These are phyloP conservation scores for Pagetopsis macropterus DNA, from an alignment of 2,797 vertebrate species.

Conservation along the genomic window DNA sequence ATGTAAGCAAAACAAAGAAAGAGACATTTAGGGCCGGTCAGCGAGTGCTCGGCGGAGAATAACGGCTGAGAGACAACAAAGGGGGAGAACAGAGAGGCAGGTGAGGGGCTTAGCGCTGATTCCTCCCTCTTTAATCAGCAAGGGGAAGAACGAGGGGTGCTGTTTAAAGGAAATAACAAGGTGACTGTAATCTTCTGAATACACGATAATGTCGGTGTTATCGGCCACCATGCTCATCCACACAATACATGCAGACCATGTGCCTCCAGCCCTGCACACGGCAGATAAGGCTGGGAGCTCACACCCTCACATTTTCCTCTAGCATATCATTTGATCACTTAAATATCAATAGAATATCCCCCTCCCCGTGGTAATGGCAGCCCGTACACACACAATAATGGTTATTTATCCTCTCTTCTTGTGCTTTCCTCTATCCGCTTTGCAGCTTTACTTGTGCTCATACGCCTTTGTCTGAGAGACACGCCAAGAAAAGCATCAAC, in stretches of 20 bases:
- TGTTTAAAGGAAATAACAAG: slow-evolving; percentile 73
- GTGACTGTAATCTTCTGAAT: slow-evolving; percentile 59
- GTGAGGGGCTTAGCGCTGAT: slow-evolving; percentile 56
- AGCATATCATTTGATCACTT: slow-evolving; percentile 20
- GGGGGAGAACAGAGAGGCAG: slow-evolving; percentile 52
- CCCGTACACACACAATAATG: background rate
- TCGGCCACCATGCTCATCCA: slow-evolving; percentile 23
- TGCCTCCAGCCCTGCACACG: slow-evolving; percentile 15
- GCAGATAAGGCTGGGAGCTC: slow-evolving; percentile 17
- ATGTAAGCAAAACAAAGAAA: slow-evolving; percentile 58
- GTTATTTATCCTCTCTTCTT: slow-evolving; percentile 18
- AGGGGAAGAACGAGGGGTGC: slow-evolving; percentile 49
- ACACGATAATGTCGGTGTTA: slow-evolving; percentile 41
- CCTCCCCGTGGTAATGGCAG: slow-evolving; percentile 13
- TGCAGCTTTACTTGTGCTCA: slow-evolving; percentile 52
- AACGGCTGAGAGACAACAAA: slow-evolving; percentile 36
- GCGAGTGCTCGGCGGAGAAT: slow-evolving; percentile 39
- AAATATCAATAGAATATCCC: slow-evolving; percentile 14
- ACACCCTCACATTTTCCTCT: slow-evolving; percentile 19
- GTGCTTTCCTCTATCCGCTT: slow-evolving; percentile 25
- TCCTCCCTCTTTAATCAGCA: slow-evolving; percentile 68
- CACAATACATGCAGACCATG: slow-evolving; percentile 5
- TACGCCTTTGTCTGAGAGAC: slow-evolving; percentile 73
- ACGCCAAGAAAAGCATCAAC: slow-evolving; percentile 78
- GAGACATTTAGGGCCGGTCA: slow-evolving; percentile 47